Conservation (phyloP, 2,113 vertebrate species). For the Toxotes chatareus region DNA sequence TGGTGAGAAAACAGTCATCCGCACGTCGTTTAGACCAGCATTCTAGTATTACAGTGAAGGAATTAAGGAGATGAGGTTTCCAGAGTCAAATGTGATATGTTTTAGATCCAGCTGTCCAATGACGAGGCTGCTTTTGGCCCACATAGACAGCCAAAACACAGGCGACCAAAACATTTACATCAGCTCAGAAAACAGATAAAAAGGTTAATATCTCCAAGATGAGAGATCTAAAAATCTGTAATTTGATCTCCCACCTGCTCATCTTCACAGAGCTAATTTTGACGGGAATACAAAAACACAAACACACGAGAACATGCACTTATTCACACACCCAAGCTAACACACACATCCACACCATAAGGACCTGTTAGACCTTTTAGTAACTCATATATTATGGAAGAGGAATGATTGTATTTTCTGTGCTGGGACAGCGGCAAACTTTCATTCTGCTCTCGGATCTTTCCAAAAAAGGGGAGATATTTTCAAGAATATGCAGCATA, state of each 20-base stretch:
- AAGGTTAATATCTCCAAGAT: slow-evolving; percentile 28
- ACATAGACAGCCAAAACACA: slow-evolving; percentile 14
- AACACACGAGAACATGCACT: background rate
- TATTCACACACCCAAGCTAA: slow-evolving; percentile 6
- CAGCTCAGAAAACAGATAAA: background rate
- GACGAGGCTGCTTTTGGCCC: slow-evolving; percentile 11
- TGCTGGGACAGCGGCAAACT: slow-evolving; percentile 24
- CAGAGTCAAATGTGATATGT: slow-evolving; percentile 5
- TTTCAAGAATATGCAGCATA: background rate
- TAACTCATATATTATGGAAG: slow-evolving; percentile 55
- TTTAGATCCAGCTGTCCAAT: slow-evolving; percentile 28
- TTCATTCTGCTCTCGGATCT: slow-evolving; percentile 12
- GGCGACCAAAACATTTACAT: background rate
- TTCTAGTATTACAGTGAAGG: slow-evolving; percentile 33
- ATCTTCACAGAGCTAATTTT: slow-evolving; percentile 20
- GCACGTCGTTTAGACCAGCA: background rate
- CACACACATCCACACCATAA: background rate
- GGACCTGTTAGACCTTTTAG: slow-evolving; percentile 44
- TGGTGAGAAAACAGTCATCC: slow-evolving; percentile 14
- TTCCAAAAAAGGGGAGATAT: background rate
- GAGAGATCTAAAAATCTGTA: background rate
- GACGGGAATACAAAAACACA: slow-evolving; percentile 14
- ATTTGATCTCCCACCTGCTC: slow-evolving; percentile 30
- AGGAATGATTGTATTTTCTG: slow-evolving; percentile 21
- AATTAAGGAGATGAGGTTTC: slow-evolving; percentile 46